These are phyloP conservation scores for Tiliacea aurago DNA, from an alignment of 2,888 invertebrate genomes.

Conservation along the genomic window DNA sequence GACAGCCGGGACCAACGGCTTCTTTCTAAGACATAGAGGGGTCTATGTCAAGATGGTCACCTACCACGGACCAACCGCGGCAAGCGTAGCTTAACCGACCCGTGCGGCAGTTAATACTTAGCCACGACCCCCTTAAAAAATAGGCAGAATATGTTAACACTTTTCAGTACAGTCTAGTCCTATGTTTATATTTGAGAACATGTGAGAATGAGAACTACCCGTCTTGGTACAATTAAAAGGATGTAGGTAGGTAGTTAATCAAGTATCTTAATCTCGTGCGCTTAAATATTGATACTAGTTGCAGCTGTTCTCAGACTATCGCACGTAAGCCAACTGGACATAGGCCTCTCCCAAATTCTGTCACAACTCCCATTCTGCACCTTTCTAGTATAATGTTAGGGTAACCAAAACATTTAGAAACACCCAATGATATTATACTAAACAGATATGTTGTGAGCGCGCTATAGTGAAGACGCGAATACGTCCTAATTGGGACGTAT, in stretches of 20 bases:
- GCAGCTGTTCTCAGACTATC: background rate
- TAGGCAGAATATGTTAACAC: background rate
- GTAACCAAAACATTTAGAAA: too few species aligned
- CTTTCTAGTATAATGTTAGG: background rate
- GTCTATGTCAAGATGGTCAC: too few species aligned
- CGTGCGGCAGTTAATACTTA: too few species aligned
- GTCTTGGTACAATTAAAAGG: slow-evolving; percentile 23
- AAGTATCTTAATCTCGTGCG: slow-evolving; percentile 12
- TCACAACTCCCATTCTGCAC: background rate
- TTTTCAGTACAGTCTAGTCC: slow-evolving; percentile 1
- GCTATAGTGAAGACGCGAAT: too few species aligned
- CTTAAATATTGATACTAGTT: slow-evolving; percentile 17
- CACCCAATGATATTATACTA: too few species aligned
- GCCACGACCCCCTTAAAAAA: background rate
- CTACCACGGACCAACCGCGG: too few species aligned
- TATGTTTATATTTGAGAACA: slow-evolving; percentile 6
- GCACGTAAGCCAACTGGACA: background rate
- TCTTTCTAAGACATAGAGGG: too few species aligned
- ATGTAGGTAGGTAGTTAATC: background rate
- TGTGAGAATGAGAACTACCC: slow-evolving; percentile 8
- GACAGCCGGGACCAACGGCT: too few species aligned
- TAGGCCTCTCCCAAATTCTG: background rate
- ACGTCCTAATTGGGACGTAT: too few species aligned
- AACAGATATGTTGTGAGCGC: too few species aligned
- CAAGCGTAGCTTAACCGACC: too few species aligned